A percentile compares a stretch with the other conserved stretches of the same genome.
phyloP scores from a whole-genome alignment of 2,113 vertebrate genomes.

The Eleginops maclovinus region DNA sequence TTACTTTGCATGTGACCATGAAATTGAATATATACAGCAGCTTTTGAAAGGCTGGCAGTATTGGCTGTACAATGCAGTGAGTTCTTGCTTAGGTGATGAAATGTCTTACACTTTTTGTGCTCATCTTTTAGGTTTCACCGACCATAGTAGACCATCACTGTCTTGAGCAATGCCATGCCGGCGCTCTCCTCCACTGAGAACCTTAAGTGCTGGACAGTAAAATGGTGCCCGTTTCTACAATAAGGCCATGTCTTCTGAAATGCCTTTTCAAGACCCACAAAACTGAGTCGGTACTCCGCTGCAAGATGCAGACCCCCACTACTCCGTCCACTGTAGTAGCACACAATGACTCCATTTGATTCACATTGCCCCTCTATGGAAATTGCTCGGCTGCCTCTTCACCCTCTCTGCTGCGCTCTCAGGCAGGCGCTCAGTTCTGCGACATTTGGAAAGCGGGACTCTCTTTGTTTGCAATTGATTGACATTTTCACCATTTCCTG shows the following conservation, averaged over 20 bases:
- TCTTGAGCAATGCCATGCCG: conserved; percentile 83
- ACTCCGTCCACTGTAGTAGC: conserved; percentile 75
- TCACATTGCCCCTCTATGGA: conserved; percentile 55
- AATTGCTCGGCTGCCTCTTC: conserved; percentile 46
- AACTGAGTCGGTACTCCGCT: conserved; percentile 68
- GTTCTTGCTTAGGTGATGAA: conserved; percentile 22
- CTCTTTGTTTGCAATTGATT: conserved; percentile 23
- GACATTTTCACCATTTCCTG: conserved; percentile 21
- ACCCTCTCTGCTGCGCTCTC: conserved; percentile 65
- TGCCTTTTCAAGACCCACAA: conserved; percentile 88
- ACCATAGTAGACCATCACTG: conserved; percentile 92
- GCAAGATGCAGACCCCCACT: conserved; percentile 71
- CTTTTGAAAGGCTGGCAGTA: not conserved
- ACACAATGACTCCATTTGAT: conserved; percentile 68
- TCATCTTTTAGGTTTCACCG: conserved; percentile 91
- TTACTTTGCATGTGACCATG: not conserved
- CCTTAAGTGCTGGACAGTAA: conserved; percentile 95
- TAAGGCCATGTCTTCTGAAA: conserved; percentile 89
- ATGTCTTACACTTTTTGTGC: conserved; percentile 27
- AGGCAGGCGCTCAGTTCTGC: conserved; percentile 52
- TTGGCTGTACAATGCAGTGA: not conserved
- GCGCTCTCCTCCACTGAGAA: conserved; percentile 83
- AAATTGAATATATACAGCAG: not conserved
- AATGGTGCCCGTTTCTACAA: conserved; percentile 88
- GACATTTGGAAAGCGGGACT: conserved; percentile 30